Evolutionary conservation across 2,797 vertebrate species (phyloP).

Genomic region (Oreochromis grahami): DNA sequence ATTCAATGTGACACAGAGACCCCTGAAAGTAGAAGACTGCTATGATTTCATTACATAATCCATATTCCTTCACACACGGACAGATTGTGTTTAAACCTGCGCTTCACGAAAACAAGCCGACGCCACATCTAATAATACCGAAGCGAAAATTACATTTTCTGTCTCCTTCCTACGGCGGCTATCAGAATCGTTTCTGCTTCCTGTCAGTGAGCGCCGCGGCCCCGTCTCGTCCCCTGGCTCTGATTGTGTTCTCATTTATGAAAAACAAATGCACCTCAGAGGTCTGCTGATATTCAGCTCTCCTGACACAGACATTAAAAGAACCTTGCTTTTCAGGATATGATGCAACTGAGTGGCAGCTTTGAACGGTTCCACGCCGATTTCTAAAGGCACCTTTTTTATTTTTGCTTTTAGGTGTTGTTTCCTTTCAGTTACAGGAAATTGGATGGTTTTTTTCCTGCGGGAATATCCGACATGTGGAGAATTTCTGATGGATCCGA

Average conservation of each 20-base stretch:
- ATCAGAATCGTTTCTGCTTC: not conserved
- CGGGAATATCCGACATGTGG: not conserved
- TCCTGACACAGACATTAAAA: not conserved
- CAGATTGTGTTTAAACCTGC: not conserved
- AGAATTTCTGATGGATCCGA: not conserved
- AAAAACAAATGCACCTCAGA: not conserved
- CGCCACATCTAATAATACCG: not conserved
- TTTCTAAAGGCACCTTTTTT: not conserved
- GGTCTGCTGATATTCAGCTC: not conserved
- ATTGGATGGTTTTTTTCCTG: not conserved
- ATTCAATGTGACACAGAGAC: not conserved
- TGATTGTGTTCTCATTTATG: not conserved
- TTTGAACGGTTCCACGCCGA: not conserved
- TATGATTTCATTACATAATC: not conserved
- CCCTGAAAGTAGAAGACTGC: not conserved
- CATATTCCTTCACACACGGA: not conserved
- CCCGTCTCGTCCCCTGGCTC: not conserved
- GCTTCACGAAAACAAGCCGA: not conserved
- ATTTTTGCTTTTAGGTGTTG: not conserved
- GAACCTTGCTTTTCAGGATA: not conserved
- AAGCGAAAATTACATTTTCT: not conserved
- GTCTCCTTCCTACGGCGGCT: not conserved
- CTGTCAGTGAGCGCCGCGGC: not conserved
- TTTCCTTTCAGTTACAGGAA: not conserved
- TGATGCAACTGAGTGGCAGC: not conserved